Evolutionary conservation across 1,140 invertebrate genomes (phyloP).

Genomic region (Ceratosolen fusciceps): DNA sequence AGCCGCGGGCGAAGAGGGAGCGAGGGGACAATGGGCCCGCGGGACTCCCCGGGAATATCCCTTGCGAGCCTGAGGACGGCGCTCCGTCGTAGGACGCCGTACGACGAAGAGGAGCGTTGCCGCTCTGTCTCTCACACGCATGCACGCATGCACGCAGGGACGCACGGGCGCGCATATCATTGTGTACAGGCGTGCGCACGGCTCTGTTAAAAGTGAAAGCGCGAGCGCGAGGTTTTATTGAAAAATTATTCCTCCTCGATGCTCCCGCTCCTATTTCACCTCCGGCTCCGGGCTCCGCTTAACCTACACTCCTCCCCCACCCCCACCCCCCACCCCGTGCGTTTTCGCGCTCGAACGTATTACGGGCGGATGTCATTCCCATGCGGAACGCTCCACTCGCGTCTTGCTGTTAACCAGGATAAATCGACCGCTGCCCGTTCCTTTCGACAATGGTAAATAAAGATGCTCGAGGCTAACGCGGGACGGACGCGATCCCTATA

Average conservation of each 20-base stretch:
- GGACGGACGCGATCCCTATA: background rate
- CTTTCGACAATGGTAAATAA: background rate
- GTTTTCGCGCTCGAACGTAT: background rate
- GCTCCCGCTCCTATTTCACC: too few relatives aligned
- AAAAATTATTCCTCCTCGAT: conserved; percentile 27
- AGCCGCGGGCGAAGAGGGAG: conserved; percentile 17
- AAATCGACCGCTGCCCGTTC: background rate
- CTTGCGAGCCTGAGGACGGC: background rate
- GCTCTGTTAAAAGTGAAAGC: conserved; percentile 23
- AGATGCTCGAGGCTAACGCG: background rate
- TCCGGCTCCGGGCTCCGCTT: too few relatives aligned
- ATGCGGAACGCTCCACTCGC: background rate
- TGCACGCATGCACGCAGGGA: too few relatives aligned
- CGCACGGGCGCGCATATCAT: too few relatives aligned
- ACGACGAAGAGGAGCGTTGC: conserved; percentile 42
- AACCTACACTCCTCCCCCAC: too few relatives aligned
- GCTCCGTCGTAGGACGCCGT: conserved; percentile 44
- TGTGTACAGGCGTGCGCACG: conserved; percentile 1
- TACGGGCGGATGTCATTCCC: background rate
- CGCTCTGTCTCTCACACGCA: conserved; percentile 14
- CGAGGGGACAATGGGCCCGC: conserved; percentile 46
- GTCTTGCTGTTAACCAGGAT: background rate
- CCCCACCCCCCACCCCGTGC: too few relatives aligned
- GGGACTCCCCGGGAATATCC: conserved; percentile 35
- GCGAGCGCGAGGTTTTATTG: background rate